These are phyloP conservation scores for Maniola jurtina DNA, from an alignment of 1,140 invertebrate species.

Conservation along the genomic window DNA sequence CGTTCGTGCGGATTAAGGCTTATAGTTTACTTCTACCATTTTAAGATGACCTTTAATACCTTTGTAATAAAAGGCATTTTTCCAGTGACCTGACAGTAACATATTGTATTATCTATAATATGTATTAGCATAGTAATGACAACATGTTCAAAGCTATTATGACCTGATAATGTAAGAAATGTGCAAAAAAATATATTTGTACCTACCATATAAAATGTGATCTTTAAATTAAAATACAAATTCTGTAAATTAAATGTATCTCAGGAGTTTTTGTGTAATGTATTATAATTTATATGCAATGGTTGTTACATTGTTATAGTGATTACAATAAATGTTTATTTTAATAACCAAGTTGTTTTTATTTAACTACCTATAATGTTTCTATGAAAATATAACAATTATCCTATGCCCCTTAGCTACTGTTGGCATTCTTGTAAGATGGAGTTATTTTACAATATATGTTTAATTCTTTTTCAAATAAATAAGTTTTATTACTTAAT, in stretches of 20 bases:
- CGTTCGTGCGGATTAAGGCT: no score
- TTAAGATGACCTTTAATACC: no score
- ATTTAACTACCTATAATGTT: slow-evolving; percentile 4
- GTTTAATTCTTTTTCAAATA: no score
- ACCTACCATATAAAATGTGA: background rate
- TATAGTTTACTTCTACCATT: no score
- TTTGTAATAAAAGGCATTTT: no score
- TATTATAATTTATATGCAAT: slow-evolving; percentile 23
- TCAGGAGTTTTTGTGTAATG: slow-evolving; percentile 6
- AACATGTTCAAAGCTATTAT: background rate
- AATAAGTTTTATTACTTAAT: no score
- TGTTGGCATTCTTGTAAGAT: background rate
- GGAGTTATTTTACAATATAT: no score
- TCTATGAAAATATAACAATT: no score
- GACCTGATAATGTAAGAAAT: background rate
- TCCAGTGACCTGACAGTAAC: no score
- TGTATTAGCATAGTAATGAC: background rate
- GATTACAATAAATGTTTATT: slow-evolving; percentile 41
- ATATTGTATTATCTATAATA: no score
- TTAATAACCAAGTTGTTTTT: slow-evolving; percentile 18
- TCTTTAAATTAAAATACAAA: background rate
- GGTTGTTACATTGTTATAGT: slow-evolving; percentile 30
- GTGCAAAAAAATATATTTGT: no score
- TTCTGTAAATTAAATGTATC: slow-evolving; percentile 5
- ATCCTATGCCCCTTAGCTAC: no score